phyloP scores from a whole-genome alignment of 1,140 invertebrate genomes.

The Heliconius eleuchia region DNA sequence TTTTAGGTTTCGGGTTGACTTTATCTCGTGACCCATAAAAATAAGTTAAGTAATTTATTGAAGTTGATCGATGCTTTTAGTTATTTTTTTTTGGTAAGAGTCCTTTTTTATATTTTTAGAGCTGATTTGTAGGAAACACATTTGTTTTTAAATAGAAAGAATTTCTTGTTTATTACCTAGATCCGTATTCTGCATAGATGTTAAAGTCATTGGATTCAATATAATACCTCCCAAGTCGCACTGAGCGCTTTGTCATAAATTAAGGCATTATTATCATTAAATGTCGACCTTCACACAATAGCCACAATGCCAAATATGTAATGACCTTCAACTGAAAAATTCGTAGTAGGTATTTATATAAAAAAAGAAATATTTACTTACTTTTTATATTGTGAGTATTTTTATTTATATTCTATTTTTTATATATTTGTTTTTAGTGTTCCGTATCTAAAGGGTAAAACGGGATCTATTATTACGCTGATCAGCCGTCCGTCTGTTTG shows the following conservation, averaged over 20 bases:
- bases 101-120: no score
- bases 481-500: no score
- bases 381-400: background rate
- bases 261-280: slow-evolving; percentile 1
- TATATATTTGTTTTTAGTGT: background rate
- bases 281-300: slow-evolving; percentile 27
- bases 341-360: background rate
- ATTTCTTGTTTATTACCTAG: no score
- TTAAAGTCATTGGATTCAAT: background rate
- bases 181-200: background rate
- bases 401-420: background rate
- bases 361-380: background rate
- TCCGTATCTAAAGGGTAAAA: no score
- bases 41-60: slow-evolving; percentile 1
- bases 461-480: no score
- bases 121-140: no score
- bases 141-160: no score
- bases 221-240: background rate
- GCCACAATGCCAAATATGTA: slow-evolving; percentile 32
- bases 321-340: slow-evolving; percentile 32
- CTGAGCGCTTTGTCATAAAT: background rate
- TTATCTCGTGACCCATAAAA: slow-evolving; percentile 20
- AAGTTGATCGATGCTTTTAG: background rate
- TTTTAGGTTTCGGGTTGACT: slow-evolving; percentile 27
- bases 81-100: no score